phyloP scores from a whole-genome alignment of 1,140 invertebrate genomes.

The Drosophila leontia region DNA sequence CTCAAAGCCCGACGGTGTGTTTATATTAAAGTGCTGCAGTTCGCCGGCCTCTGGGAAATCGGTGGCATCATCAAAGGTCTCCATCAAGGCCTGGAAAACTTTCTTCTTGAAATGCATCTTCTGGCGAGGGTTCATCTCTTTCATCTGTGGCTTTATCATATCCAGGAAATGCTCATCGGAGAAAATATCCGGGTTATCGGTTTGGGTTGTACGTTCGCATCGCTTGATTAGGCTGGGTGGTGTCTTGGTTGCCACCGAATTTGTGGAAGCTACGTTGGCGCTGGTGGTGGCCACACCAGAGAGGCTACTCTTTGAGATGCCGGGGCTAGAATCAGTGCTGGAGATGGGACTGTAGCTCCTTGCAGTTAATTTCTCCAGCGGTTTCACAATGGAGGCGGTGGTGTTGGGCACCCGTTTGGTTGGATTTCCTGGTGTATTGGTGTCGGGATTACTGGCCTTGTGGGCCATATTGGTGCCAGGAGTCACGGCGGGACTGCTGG shows the following conservation, averaged over 20 bases:
- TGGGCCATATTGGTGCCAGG: background rate
- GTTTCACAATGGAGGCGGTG: background rate
- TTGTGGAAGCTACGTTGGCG: background rate
- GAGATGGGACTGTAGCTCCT: slow-evolving; percentile 10
- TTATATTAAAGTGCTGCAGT: slow-evolving; percentile 72
- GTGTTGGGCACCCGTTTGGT: background rate
- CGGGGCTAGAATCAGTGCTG: background rate
- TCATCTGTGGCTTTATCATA: slow-evolving; percentile 61
- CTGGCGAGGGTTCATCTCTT: slow-evolving; percentile 70
- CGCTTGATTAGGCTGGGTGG: slow-evolving; percentile 1
- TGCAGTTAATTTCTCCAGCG: slow-evolving; percentile 5
- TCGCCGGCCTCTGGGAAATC: slow-evolving; percentile 63
- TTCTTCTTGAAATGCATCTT: slow-evolving; percentile 72
- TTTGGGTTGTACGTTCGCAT: slow-evolving; percentile 46
- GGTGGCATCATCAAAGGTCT: slow-evolving; percentile 75
- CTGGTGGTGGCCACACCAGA: background rate
- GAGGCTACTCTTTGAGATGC: background rate
- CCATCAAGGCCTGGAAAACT: slow-evolving; percentile 65
- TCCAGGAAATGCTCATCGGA: slow-evolving; percentile 70
- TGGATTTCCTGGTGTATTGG: background rate
- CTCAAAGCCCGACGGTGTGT: slow-evolving; percentile 65
- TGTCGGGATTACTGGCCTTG: background rate
- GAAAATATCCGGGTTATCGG: slow-evolving; percentile 21
- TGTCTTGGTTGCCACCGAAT: background rate
- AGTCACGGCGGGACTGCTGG: background rate